These are phyloP conservation scores for Brachypteracias leptosomus DNA, from an alignment of 2,113 vertebrate species.

Conservation along the genomic window DNA sequence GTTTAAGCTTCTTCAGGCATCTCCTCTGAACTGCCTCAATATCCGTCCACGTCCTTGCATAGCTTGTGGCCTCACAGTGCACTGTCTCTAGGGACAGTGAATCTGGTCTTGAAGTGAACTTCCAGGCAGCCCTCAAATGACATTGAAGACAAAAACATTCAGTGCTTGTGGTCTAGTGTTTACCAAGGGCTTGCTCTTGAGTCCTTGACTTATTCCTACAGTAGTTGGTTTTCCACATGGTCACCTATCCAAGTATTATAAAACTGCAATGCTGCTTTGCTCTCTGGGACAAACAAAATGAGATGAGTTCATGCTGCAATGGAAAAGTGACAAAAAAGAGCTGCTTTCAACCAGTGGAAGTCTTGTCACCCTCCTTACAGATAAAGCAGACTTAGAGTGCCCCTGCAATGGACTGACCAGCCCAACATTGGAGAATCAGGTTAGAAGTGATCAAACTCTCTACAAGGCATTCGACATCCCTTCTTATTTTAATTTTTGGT, in stretches of 20 bases:
- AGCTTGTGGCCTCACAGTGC: neutral
- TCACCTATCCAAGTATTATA: neutral
- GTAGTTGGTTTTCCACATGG: neutral
- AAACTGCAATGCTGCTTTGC: neutral
- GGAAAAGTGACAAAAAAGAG: neutral
- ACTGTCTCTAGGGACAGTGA: neutral
- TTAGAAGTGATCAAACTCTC: neutral
- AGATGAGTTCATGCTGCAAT: neutral
- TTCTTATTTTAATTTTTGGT: neutral
- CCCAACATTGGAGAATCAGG: neutral
- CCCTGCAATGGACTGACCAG: neutral
- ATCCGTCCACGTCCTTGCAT: neutral
- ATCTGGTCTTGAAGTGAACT: neutral
- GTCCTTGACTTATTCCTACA: neutral
- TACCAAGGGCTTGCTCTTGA: neutral
- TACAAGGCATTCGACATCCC: neutral
- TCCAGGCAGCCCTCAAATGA: neutral
- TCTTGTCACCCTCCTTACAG: neutral
- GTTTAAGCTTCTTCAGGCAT: neutral
- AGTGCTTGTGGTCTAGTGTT: neutral
- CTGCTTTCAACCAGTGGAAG: neutral
- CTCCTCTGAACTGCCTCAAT: neutral
- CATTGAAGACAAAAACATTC: neutral
- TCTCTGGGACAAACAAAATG: neutral
- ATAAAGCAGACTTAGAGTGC: neutral